A percentile compares a stretch with the other conserved stretches of the same genome.
These are phyloP conservation scores for Subanguina moxae DNA, from an alignment of 1,140 invertebrate genomes.

Conservation along the genomic window DNA sequence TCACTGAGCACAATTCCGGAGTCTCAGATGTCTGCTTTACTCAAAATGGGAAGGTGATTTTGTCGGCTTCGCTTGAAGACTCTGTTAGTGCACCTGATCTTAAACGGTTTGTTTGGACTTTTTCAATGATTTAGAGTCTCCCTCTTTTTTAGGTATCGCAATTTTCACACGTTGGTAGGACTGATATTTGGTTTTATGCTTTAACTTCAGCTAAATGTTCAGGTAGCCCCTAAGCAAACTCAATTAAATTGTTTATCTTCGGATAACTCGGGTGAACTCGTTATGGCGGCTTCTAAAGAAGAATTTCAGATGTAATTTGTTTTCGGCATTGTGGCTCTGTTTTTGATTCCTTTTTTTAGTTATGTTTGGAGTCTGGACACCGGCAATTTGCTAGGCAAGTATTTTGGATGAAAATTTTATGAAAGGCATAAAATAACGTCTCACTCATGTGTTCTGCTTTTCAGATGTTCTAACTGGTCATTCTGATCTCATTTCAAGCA, in stretches of 20 bases:
- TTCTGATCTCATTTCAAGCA: constrained; percentile 22
- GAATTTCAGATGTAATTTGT: constrained; percentile 44
- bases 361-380: too few relatives aligned
- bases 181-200: too few relatives aligned
- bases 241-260: constrained; percentile 36
- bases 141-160: constrained; percentile 36
- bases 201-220: too few relatives aligned
- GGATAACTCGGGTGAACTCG: constrained; percentile 39
- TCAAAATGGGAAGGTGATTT: constrained; percentile 42
- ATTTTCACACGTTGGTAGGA: constrained; percentile 39
- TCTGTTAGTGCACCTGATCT: constrained; percentile 44
- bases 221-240: constrained; percentile 40
- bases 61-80: constrained; percentile 45
- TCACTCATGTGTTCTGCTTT: constrained; percentile 34
- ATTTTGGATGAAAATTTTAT: too few relatives aligned
- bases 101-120: constrained; percentile 25
- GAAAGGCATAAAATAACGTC: too few relatives aligned
- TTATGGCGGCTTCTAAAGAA: constrained; percentile 37
- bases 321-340: too few relatives aligned
- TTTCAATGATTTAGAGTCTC: constrained; percentile 5
- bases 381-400: too few relatives aligned
- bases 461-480: constrained; percentile 36
- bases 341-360: too few relatives aligned
- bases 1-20: constrained; percentile 38
- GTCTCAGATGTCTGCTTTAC: constrained; percentile 43